Percentiles rank a stretch among this genome's conserved stretches.
These are phyloP conservation scores for Rhabdomys dilectus DNA, from an alignment of 2,113 vertebrate genomes.

Conservation along the genomic window DNA sequence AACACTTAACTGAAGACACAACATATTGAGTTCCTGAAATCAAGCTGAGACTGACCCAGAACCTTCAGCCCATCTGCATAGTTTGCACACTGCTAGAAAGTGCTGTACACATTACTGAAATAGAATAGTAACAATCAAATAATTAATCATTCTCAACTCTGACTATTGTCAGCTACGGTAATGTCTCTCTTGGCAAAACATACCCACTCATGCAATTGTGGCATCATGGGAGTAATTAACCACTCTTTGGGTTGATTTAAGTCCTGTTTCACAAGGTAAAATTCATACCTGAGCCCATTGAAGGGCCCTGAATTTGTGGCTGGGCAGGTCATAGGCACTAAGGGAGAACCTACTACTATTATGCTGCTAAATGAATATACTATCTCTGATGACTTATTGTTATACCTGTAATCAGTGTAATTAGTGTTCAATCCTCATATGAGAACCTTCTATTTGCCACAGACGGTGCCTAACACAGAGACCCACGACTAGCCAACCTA, in stretches of 20 bases:
- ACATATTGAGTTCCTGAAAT: neutral
- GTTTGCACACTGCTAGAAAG: neutral
- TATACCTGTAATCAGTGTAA: neutral
- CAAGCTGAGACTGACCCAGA: neutral
- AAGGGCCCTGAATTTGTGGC: too few species aligned
- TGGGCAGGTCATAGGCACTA: neutral
- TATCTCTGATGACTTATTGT: neutral
- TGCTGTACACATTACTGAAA: too few species aligned
- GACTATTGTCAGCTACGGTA: neutral
- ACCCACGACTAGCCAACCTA: neutral
- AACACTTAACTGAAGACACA: neutral
- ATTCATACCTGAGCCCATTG: neutral
- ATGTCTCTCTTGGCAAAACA: neutral
- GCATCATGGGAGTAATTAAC: neutral
- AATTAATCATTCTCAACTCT: too few species aligned
- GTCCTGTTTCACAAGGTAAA: neutral
- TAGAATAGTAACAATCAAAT: too few species aligned
- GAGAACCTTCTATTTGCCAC: neutral
- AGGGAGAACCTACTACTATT: too few species aligned
- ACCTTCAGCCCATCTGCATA: neutral
- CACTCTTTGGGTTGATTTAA: neutral
- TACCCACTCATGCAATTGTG: neutral
- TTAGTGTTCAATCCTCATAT: neutral
- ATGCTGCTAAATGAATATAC: neutral
- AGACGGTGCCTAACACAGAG: neutral